phyloP scores from a whole-genome alignment of 1,140 invertebrate genomes.

The Solenopsis fugax region DNA sequence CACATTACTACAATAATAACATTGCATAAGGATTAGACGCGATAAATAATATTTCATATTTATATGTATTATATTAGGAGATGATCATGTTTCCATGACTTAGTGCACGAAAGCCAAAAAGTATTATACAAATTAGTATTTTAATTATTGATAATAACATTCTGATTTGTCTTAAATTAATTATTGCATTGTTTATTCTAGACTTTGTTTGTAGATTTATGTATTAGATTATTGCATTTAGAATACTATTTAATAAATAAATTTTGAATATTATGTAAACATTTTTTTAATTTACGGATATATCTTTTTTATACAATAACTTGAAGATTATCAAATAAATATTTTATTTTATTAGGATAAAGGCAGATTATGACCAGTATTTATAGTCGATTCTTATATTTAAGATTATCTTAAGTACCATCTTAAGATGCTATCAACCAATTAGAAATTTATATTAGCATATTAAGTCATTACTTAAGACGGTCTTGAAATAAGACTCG shows the following conservation, averaged over 20 bases:
- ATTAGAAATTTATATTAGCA: too few species aligned
- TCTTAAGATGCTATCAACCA: too few species aligned
- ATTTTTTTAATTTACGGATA: background rate
- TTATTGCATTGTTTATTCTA: background rate
- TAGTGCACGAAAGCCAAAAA: constrained; percentile 59
- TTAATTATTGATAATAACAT: background rate
- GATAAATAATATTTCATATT: background rate
- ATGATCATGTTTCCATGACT: background rate
- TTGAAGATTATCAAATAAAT: background rate
- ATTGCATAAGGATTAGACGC: background rate
- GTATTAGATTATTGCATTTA: background rate
- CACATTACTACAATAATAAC: background rate
- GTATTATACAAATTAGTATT: constrained; percentile 54
- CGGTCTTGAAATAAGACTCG: too few species aligned
- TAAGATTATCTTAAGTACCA: too few species aligned
- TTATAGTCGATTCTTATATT: too few species aligned
- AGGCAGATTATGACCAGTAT: too few species aligned
- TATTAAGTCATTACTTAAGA: too few species aligned
- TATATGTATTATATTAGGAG: background rate
- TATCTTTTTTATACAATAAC: background rate
- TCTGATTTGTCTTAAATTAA: background rate
- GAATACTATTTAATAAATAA: background rate
- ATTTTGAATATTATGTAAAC: background rate
- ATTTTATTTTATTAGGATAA: constrained; percentile 11
- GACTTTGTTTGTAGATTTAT: background rate